Percentiles rank a stretch among this genome's conserved stretches.
These are phyloP conservation scores for Symphodus melops DNA, from an alignment of 2,113 vertebrate species.

Conservation along the genomic window DNA sequence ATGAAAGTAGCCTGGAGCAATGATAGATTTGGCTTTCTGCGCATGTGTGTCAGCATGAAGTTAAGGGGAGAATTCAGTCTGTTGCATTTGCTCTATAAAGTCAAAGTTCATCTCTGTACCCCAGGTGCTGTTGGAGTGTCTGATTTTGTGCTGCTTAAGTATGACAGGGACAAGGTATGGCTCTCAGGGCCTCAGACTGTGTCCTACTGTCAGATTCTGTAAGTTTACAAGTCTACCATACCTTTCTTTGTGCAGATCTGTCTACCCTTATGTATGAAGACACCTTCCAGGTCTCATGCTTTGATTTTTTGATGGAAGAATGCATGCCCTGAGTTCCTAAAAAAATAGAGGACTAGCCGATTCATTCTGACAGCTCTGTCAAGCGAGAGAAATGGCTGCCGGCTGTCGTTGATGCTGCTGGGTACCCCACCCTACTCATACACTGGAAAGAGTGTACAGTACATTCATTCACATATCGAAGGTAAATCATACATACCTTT, in stretches of 20 bases:
- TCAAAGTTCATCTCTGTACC: neutral
- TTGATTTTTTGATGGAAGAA: conserved; percentile 47
- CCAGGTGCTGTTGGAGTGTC: conserved; percentile 1
- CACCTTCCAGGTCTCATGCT: conserved; percentile 60
- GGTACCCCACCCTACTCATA: conserved; percentile 37
- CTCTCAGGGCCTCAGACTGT: conserved; percentile 38
- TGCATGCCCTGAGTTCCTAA: conserved; percentile 47
- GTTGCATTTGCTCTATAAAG: conserved; percentile 10
- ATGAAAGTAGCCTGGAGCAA: conserved; percentile 54
- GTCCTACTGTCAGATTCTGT: conserved; percentile 63
- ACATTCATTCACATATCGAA: neutral
- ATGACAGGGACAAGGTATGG: conserved; percentile 46
- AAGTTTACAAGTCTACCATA: conserved; percentile 56
- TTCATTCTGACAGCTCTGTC: conserved; percentile 82
- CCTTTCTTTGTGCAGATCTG: conserved; percentile 44
- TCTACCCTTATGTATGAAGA: conserved; percentile 61
- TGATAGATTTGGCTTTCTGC: conserved; percentile 44
- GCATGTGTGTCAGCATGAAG: conserved; percentile 48
- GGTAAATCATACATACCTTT: neutral
- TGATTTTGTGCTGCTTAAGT: conserved; percentile 3
- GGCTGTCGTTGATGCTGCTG: conserved; percentile 64
- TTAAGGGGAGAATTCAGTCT: conserved; percentile 6
- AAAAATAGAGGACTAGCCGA: conserved; percentile 46
- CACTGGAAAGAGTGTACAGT: neutral
- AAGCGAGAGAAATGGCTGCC: conserved; percentile 79